Base-by-base conservation (phyloP, 2,797 vertebrate genomes). In the Myotis planiceps region DNA sequence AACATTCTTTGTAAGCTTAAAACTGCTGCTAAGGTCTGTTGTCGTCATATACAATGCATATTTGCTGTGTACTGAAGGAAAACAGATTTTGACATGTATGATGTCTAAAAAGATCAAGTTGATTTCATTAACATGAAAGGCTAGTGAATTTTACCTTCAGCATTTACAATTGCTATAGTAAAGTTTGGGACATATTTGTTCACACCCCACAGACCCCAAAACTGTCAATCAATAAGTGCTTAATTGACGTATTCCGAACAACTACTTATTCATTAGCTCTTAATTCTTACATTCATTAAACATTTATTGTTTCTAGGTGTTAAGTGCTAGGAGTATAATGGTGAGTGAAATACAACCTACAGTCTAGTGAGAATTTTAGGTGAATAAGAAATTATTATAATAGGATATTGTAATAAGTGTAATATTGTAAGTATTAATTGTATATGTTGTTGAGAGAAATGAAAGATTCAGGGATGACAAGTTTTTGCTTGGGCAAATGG, bases 11-110 rank as follows among this genome's bases (percentile, higher is more conserved):
- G 65, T 93, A 96, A 58, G 90, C 71, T 95, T 88, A 53, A 94
- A 96, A 93, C 71, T 72, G n/a, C 74, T 86, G 82, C 55, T 87
- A 18, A 93, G 49, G 65, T 89, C 47, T 53, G 15, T 72, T 58
- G 68, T 75, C 93, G 94, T 92, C 85, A 68, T 96, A 90, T 97
- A 94, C 97, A 96, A 85, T 92, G 32, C 72, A 89, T 96, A 85
- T 89, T 97, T 92, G 45, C 63, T 94, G 25, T 76, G 49, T 94
- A 87, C 5, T 95, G 85, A 97, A 83, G 88, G 80, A 95, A 97
- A 91, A 97, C 94, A 96, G 95, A 96, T 96, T 58, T 88, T 88
- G 80, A 76, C 10, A 39, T 97, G 98, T 96, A 81, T 94, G 47
- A 53, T 94, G 39, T 93, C 78, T 83, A n/a, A 96, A 90, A 93